These are phyloP conservation scores for Beaufortia kweichowensis DNA, from an alignment of 2,113 vertebrate species.

Conservation along the genomic window DNA sequence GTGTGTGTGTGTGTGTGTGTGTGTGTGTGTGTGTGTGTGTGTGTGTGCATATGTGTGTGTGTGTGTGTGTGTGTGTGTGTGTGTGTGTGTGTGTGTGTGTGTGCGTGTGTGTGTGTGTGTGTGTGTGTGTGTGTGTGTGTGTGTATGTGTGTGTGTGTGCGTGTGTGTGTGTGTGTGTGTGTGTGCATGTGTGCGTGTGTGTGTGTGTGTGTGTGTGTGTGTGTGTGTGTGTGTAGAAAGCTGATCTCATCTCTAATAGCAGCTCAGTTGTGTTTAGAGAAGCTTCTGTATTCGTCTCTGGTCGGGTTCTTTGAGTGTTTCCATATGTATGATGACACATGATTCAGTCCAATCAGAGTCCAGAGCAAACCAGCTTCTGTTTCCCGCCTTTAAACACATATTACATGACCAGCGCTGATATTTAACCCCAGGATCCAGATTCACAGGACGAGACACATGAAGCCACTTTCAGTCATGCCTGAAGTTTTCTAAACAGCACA, in stretches of 20 bases:
- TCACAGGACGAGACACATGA: slow-evolving; percentile 47
- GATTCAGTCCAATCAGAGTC: slow-evolving; percentile 51
- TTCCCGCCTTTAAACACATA: slow-evolving; percentile 42
- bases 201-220: too few species aligned
- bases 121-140: too few species aligned
- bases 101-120: too few species aligned
- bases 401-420: slow-evolving; percentile 29
- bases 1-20: too few species aligned
- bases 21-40: too few species aligned
- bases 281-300: slow-evolving; percentile 51
- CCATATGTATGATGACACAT: slow-evolving; percentile 55
- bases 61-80: too few species aligned
- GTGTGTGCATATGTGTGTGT: too few species aligned
- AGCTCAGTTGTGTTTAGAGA: slow-evolving; percentile 47
- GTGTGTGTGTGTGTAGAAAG: slow-evolving; percentile 35
- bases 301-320: slow-evolving; percentile 50
- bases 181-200: too few species aligned
- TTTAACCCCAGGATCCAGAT: slow-evolving; percentile 43
- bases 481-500: neutral
- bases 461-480: neutral
- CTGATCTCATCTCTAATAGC: slow-evolving; percentile 40
- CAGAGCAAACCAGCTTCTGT: slow-evolving; percentile 42
- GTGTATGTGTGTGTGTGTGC: too few species aligned
- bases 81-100: too few species aligned
- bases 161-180: too few species aligned